Percentiles rank a stretch among this genome's conserved stretches.
Conservation (phyloP, 2,113 vertebrate genomes). For the Nannobrachium achirus region DNA sequence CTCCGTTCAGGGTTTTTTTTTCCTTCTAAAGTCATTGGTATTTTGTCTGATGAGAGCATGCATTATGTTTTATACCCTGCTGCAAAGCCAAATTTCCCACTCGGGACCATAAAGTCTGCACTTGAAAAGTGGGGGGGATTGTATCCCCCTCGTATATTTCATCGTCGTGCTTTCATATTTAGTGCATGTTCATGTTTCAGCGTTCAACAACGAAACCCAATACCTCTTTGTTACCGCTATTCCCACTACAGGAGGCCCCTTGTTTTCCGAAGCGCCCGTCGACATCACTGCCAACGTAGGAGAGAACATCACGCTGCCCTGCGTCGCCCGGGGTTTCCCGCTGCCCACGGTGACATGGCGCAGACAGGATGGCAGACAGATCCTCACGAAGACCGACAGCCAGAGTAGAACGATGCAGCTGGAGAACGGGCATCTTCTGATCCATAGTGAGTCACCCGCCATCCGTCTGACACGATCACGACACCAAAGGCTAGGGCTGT, state of each 20-base stretch:
- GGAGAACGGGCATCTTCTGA: constrained; percentile 79
- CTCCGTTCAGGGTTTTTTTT: too few species aligned
- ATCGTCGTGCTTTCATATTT: constrained; percentile 5
- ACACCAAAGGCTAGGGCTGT: too few species aligned
- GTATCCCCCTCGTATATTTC: not conserved
- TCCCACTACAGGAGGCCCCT: constrained; percentile 80
- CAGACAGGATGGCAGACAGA: constrained; percentile 73
- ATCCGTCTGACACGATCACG: constrained; percentile 19
- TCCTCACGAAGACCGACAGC: constrained; percentile 45
- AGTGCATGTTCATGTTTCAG: constrained; percentile 8
- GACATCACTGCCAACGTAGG: constrained; percentile 75
- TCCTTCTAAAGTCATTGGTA: too few species aligned
- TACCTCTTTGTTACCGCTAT: constrained; percentile 6
- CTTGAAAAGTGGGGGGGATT: too few species aligned
- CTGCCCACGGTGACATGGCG: constrained; percentile 80
- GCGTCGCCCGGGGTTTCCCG: constrained; percentile 80
- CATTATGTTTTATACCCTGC: too few species aligned
- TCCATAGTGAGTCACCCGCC: constrained; percentile 86
- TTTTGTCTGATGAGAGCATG: too few species aligned
- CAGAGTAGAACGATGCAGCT: constrained; percentile 56
- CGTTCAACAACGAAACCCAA: not conserved
- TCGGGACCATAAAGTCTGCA: too few species aligned
- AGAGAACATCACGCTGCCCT: constrained; percentile 80
- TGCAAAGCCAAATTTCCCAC: too few species aligned
- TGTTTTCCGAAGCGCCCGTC: constrained; percentile 76